Evolutionary conservation across 2,113 vertebrate species (phyloP), one percentile per base, ranked within the genome.

Genomic region (Himantopus leucocephalus): DNA sequence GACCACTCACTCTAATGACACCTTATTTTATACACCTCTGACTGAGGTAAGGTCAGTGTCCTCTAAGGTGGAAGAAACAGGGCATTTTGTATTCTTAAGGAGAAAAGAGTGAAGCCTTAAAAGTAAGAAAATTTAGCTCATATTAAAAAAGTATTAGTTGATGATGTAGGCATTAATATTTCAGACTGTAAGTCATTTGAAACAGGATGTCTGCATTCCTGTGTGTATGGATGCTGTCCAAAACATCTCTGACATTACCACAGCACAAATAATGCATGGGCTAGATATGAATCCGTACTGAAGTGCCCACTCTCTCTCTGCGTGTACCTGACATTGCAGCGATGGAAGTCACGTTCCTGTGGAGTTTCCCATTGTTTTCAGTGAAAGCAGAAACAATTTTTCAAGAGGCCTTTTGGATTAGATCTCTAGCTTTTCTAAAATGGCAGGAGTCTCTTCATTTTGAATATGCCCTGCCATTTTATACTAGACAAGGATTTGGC

Each of bases 131-230:
- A 62, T 63, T 34, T 59, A 62, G 5, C 35, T 82, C 2, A 4
- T 30, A 45, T 15, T 70, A 66, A 72, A 63, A 43, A 90, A 91
- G 27, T 34, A 71, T n/a, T 86, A 58, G 37, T 73, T 79, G 73
- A 60, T 74, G n/a, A 80, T 56, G 79, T 66, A 64, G 56, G 41
- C 75, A 89, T 95, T n/a, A 88, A 91, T 94, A 64, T 95, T 89
- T 91, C 30, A 92, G 80, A 29, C 53, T 43, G 45, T 77, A 80
- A 71, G 63, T 55, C 1, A 63, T 47, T 78, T 60, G 58, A 87
- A 93, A 73, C 53, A 47, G 66, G 17, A 56, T 82, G 27, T 68
- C 68, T 94, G 86, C 27, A 24, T 87, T 93, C 27, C 43, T 81
- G 11, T 39, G 23, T 47, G 37, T 63, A 37, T 26, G 37, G 59